Percentiles rank a stretch among this genome's conserved stretches.
These are phyloP conservation scores for Amiota communis DNA, from an alignment of 2,888 invertebrate genomes.

Conservation along the genomic window DNA sequence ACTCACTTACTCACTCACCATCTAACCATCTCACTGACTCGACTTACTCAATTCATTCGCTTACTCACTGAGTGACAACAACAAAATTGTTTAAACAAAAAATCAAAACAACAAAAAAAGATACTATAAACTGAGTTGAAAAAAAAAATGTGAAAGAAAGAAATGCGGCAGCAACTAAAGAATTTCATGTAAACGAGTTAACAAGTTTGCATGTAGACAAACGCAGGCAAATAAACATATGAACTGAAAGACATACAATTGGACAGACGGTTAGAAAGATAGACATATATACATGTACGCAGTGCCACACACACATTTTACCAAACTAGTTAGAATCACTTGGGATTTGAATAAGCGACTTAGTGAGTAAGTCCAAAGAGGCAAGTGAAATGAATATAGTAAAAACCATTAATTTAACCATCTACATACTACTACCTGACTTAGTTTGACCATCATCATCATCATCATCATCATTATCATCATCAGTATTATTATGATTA, in stretches of 20 bases:
- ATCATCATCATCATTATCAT: too few species aligned
- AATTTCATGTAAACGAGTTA: constrained; percentile 57
- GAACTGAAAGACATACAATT: not conserved
- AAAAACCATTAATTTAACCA: too few species aligned
- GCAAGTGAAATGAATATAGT: too few species aligned
- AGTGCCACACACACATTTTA: not conserved
- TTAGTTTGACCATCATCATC: too few species aligned
- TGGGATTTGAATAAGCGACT: not conserved
- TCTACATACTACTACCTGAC: too few species aligned
- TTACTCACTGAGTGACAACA: not conserved
- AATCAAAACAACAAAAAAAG: constrained; percentile 1
- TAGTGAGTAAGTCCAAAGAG: too few species aligned
- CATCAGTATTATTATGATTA: too few species aligned
- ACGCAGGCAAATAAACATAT: constrained; percentile 38
- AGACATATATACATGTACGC: too few species aligned
- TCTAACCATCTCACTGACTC: too few species aligned
- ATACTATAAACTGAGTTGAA: not conserved
- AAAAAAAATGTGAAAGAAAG: not conserved
- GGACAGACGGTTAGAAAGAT: too few species aligned
- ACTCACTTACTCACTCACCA: too few species aligned
- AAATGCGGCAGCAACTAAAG: constrained; percentile 21
- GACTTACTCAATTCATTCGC: too few species aligned
- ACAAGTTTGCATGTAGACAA: constrained; percentile 62
- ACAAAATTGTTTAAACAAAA: constrained; percentile 18
- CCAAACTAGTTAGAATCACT: not conserved